Base-by-base conservation (phyloP, 2,113 vertebrate species). In the Campylomormyrus numenius region DNA sequence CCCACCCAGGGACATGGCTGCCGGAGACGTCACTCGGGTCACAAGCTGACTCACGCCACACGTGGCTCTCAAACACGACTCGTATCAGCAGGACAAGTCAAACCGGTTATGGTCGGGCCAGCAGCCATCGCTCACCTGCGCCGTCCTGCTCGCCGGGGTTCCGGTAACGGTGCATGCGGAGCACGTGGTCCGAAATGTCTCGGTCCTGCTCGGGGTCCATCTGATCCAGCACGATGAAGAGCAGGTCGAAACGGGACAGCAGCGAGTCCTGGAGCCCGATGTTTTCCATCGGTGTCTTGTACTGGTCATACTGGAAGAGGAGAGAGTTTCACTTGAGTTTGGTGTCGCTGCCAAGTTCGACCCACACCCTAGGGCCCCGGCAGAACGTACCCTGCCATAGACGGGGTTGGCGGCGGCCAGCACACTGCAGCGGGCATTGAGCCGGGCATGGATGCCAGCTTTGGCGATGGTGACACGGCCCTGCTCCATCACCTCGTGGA, bases 401-500 rank as follows among this genome's bases (percentile, higher is more conserved):
- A 99, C 98, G 0, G 98, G 98, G 92, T 99, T 99, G 92, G 98
- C 98, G 0, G 98, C 98, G 0, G 98, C 98, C 92, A 99, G 94
- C 50, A 99, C 98, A 0, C 98, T 99, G 95, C 98, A 99, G 93
- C 98, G 98, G 42, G 98, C 97, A 46, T 99, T 99, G 90, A 99
- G 96, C 13, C 98, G 96, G 35, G 98, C 98, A 0, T 99, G 98
- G 94, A 99, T 99, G 89, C 98, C 98, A 0, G 98, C 98, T 93
- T 99, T 99, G 91, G 98, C 97, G 0, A 99, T 99, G 90, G 98
- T 99, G 93, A 99, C 98, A 0, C 98, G 96, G 0, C 98, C 98
- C 94, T 99, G 98, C 93, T 99, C 98, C 98, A 99, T 99, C 94
- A 99, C 98, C 93, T 99, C 98, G 0, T 99, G 98, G 95, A 99